Evolutionary conservation across 2,888 invertebrate genomes (phyloP), one percentile per base, ranked within the genome.

Genomic region (Helicoverpa assulta): DNA sequence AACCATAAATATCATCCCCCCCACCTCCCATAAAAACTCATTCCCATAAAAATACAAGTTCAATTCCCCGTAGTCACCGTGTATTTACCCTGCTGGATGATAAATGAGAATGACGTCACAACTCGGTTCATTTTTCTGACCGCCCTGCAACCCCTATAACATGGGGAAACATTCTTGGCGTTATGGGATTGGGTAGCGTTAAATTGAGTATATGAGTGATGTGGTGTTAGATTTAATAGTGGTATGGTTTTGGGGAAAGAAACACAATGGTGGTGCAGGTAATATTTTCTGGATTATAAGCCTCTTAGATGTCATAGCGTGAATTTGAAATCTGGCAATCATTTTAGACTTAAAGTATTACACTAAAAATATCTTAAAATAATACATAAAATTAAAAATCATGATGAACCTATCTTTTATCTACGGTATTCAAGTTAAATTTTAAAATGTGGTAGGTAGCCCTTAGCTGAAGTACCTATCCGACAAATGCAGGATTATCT

Each of bases 101-200:
- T 87, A 84, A 87, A 87, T 87, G 86, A 82, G 79, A 81, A 72
- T 76, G 82, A 81, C 82, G 81, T 84, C 83, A 86, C 67, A 67
- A 58, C 73, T 73, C 70, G 59, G 71, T 81, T 85, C 84, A 85
- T 85, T 85, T 83, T 80, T 84, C 83, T 81, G 80, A 76, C 82
- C 85, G 54, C 76, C 72, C 73, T 69, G 26, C 60, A 51, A 50
- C 70, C 71, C 72, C 26, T 50, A 26, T 26, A 26, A 26, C 26
- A 26, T 26, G 26, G 26, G 26, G 26, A 57, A 70, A 68, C 73
- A 60, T 70, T 73, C 65, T 43, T 74, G 68, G 69, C 64, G 77
- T 78, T 82, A 82, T 81, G 73, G 77, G 81, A 83, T 83, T 58
- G 68, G 81, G 70, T 74, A 67, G 71, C 71, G 84, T 72, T 76